Evolutionary conservation across 1,140 invertebrate genomes (phyloP).

Genomic region (Subanguina moxae): DNA sequence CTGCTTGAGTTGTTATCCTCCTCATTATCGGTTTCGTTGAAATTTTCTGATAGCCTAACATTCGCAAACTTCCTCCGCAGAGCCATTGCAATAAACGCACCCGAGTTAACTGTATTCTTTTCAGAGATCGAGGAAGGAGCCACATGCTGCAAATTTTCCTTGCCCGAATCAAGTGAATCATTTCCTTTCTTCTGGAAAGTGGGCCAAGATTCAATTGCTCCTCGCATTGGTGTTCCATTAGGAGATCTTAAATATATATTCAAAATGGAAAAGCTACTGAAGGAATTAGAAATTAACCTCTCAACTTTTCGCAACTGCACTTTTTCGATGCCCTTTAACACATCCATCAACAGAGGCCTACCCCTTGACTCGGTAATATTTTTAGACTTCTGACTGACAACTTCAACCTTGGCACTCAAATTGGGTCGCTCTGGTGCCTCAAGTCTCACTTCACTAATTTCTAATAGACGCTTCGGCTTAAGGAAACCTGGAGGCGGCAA

Average conservation of each 20-base stretch:
- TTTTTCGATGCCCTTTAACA: background rate
- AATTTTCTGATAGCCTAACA: background rate
- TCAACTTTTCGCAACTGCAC: background rate
- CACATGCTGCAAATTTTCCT: background rate
- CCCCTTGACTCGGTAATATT: background rate
- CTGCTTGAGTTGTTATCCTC: background rate
- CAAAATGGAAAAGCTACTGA: background rate
- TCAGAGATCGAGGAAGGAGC: background rate
- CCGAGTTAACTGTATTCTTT: too few species aligned
- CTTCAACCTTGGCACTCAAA: too few species aligned
- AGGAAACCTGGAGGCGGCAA: background rate
- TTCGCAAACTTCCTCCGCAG: background rate
- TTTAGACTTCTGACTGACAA: background rate
- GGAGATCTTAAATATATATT: background rate
- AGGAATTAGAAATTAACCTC: background rate
- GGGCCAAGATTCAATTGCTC: background rate
- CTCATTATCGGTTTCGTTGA: conserved; percentile 1
- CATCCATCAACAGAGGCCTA: background rate
- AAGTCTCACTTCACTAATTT: background rate
- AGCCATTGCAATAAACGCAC: background rate
- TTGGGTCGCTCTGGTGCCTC: too few species aligned
- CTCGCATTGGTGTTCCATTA: conserved; percentile 4
- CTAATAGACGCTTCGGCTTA: background rate
- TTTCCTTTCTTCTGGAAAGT: background rate
- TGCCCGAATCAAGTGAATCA: background rate